These are phyloP conservation scores for Zygogramma bicolorata DNA, from an alignment of 2,888 invertebrate genomes.

Conservation along the genomic window DNA sequence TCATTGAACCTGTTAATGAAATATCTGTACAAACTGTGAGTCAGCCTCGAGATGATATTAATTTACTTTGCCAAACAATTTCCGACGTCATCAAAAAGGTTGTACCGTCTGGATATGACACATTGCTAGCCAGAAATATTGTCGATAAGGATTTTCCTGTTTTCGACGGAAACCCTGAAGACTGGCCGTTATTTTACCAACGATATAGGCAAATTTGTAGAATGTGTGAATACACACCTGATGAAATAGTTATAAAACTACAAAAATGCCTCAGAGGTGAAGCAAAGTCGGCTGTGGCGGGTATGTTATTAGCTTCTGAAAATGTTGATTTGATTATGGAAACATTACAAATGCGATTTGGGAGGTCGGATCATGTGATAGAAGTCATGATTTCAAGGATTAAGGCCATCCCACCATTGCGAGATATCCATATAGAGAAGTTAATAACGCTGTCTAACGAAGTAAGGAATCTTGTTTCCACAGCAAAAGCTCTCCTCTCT, in stretches of 20 bases:
- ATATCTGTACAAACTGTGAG: background rate
- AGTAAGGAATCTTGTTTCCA: background rate
- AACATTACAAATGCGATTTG: background rate
- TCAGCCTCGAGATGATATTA: background rate
- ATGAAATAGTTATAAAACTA: background rate
- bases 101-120: background rate
- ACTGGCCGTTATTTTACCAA: background rate
- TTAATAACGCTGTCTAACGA: background rate
- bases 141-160: too few relatives aligned
- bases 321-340: background rate
- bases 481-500: background rate
- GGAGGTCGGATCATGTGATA: background rate
- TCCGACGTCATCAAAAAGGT: background rate
- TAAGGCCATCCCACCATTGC: background rate
- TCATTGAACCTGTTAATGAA: too few relatives aligned
- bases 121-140: background rate
- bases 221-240: background rate
- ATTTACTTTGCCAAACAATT: too few relatives aligned
- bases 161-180: background rate
- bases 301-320: background rate
- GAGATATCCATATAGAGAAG: background rate
- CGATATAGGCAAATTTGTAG: background rate
- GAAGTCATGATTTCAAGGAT: background rate
- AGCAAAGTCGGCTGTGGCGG: background rate
- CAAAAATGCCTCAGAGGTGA: background rate